phyloP scores from a whole-genome alignment of 2,797 vertebrate species.

The Sebastes ruberrimus region DNA sequence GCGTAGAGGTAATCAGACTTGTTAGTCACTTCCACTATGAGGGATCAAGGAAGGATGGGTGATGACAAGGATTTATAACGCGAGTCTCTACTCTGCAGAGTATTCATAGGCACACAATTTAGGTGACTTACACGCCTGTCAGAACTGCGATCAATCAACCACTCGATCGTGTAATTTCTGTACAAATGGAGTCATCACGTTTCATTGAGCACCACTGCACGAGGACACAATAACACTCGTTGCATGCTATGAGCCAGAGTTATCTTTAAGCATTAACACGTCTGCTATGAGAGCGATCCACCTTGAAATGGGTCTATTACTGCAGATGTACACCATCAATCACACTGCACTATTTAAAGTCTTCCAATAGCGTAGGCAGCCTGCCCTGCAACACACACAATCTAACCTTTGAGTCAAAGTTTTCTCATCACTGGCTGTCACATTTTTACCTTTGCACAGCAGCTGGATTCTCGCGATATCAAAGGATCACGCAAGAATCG shows the following conservation, averaged over 20 bases:
- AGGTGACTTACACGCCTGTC: conserved; percentile 33
- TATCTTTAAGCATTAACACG: not conserved
- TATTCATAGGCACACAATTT: conserved; percentile 7
- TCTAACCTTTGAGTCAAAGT: not conserved
- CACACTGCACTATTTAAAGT: not conserved
- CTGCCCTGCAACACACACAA: not conserved
- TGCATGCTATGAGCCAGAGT: not conserved
- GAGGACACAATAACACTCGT: not conserved
- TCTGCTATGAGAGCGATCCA: not conserved
- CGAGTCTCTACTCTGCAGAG: not conserved
- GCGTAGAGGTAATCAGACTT: not conserved
- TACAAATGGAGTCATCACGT: conserved; percentile 41
- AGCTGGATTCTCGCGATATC: not conserved
- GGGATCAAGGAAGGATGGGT: not conserved
- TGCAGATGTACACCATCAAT: not conserved
- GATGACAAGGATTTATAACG: not conserved
- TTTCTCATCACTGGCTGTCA: not conserved
- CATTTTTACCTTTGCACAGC: not conserved
- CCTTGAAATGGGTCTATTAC: not conserved
- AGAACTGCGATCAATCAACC: conserved; percentile 49
- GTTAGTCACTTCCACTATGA: not conserved
- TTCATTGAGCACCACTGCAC: conserved; percentile 36
- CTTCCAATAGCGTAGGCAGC: not conserved
- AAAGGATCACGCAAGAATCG: not conserved
- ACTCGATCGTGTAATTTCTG: conserved; percentile 13